Conservation (phyloP, 2,797 vertebrate genomes). For the Phoxinus dragarum region DNA sequence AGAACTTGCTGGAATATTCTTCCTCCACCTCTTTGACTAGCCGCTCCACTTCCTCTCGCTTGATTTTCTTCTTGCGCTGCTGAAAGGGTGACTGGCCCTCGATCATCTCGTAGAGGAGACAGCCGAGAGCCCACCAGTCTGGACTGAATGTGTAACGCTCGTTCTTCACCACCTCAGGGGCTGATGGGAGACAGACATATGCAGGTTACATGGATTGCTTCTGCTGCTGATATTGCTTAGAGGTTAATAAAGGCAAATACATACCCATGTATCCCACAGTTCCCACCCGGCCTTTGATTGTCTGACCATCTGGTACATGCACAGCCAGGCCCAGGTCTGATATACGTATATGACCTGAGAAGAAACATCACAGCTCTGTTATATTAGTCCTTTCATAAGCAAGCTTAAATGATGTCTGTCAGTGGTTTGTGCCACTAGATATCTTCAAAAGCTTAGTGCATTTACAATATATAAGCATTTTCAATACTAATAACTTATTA, state of each 20-base stretch:
- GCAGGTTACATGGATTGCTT: not conserved
- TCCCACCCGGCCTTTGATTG: constrained; percentile 94
- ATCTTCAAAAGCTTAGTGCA: not conserved
- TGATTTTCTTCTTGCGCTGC: constrained; percentile 98
- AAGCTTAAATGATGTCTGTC: not conserved
- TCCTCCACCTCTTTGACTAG: constrained; percentile 91
- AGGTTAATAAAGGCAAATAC: not conserved
- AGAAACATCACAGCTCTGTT: constrained; percentile 11
- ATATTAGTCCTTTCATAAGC: not conserved
- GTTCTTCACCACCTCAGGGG: constrained; percentile 96
- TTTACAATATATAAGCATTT: not conserved
- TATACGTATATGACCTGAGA: constrained; percentile 94
- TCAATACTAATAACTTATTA: not conserved
- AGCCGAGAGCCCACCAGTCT: constrained; percentile 98
- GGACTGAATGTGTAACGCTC: constrained; percentile 96
- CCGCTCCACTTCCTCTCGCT: constrained; percentile 94
- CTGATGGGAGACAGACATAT: constrained; percentile 68
- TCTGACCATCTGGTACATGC: constrained; percentile 90
- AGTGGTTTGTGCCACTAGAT: not conserved
- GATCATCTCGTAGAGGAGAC: constrained; percentile 98
- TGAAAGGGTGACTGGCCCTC: constrained; percentile 98
- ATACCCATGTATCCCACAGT: constrained; percentile 99
- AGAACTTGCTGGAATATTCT: constrained; percentile 91
- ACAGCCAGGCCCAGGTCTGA: constrained; percentile 96
- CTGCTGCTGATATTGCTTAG: not conserved